Evolutionary conservation across 2,888 invertebrate species (phyloP), one percentile per base, ranked within the genome.

Genomic region (Tillus elongatus): DNA sequence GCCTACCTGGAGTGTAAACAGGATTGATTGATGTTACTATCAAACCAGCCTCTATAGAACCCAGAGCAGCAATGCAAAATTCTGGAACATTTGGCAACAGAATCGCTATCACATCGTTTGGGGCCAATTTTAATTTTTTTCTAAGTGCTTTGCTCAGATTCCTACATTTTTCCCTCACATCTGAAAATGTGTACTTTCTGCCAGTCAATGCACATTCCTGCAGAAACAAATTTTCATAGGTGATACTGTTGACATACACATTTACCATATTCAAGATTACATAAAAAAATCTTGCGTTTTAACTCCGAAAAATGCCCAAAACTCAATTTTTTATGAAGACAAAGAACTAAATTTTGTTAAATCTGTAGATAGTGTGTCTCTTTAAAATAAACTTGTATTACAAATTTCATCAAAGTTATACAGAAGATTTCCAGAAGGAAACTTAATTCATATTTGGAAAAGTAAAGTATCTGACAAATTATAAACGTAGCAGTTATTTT

Each of bases 1-100:
- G 37, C 37, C 47, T 49, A 57, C 58, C 53, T 37, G 51, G 35
- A 16, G 80, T 86, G 53, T 86, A 87, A 41, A 74, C 58, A 0
- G 86, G 83, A 66, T 87, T 88, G 4, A 86, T 68, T 0, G 82
- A 78, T 0, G 85, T 82, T 2, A 80, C 72, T 8, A 76, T 54
- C 1, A 81, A 66, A 1, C 82, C 83, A 29, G 83, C 85, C 51
- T 78, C 77, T 15, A 82, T 51, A 15, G 75, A 70, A 0, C 83
- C 87, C 52, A 84, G 54, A 6, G 74, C 58, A 2, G 76, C 72
- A 9, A 85, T 65, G 0, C 79, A 74, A 53, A 73, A 82, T 61
- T 89, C 88, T 0, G 87, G 86, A 13, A 78, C 53, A 58, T 89
- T 89, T 1, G 85, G 84, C 37, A 86, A 55, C 53, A 84, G 73